phyloP scores from a whole-genome alignment of 1,140 invertebrate species.

The Eulimnadia texana region DNA sequence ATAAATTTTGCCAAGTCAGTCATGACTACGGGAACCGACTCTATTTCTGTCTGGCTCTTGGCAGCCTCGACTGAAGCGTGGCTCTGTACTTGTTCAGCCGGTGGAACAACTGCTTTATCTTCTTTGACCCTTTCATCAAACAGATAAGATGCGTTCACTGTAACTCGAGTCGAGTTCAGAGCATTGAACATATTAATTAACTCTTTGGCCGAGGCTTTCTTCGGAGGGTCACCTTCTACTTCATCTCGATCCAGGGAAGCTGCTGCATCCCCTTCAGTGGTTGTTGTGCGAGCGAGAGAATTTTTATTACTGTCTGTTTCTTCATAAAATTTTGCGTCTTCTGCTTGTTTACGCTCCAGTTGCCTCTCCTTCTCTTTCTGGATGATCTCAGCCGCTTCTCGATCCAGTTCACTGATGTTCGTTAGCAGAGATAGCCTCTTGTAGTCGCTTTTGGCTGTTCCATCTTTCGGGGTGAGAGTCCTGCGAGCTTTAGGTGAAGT shows the following conservation, averaged over 20 bases:
- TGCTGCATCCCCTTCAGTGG: background rate
- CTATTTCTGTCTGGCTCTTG: background rate
- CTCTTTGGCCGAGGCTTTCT: slow-evolving; percentile 34
- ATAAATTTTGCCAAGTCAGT: slow-evolving; percentile 8
- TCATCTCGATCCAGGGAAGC: slow-evolving; percentile 2
- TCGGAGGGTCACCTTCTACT: background rate
- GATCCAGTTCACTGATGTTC: slow-evolving; percentile 63
- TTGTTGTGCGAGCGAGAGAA: slow-evolving; percentile 13
- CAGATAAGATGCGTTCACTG: slow-evolving; percentile 2
- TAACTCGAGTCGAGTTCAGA: slow-evolving; percentile 27
- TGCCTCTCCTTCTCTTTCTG: slow-evolving; percentile 36
- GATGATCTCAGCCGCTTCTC: slow-evolving; percentile 58
- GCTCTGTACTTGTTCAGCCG: background rate
- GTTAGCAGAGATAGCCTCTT: slow-evolving; percentile 49
- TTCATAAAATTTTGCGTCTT: slow-evolving; percentile 26
- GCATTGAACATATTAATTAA: slow-evolving; percentile 48
- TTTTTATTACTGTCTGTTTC: slow-evolving; percentile 20
- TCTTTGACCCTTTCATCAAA: background rate
- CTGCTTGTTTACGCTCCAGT: slow-evolving; percentile 25
- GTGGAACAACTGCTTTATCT: background rate
- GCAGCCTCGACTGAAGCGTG: background rate
- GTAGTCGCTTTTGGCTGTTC: slow-evolving; percentile 18
- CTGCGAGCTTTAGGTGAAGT: background rate
- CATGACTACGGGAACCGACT: background rate
- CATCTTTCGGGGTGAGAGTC: background rate